These are phyloP conservation scores for Cotesia congregata DNA, from an alignment of 2,888 invertebrate species.

Conservation along the genomic window DNA sequence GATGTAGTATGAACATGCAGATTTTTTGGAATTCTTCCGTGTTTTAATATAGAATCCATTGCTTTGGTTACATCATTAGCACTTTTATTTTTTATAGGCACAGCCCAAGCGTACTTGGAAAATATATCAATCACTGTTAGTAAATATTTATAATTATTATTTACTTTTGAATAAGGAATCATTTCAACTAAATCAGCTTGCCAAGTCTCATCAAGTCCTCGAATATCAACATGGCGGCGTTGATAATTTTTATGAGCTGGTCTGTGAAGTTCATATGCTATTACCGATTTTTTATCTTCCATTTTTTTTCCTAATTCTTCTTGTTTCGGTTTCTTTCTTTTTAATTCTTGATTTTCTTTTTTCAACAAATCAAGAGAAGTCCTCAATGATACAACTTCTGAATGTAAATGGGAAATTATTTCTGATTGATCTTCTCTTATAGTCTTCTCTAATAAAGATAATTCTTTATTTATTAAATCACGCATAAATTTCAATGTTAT, in stretches of 20 bases:
- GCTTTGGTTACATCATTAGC: slow-evolving; percentile 52
- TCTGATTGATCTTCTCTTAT: slow-evolving; percentile 27
- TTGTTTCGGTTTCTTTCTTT: too few relatives aligned
- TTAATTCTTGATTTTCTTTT: too few relatives aligned
- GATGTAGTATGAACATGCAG: slow-evolving; percentile 55
- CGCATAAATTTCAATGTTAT: slow-evolving; percentile 4
- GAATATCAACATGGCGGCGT: too few relatives aligned
- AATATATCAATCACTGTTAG: slow-evolving; percentile 65
- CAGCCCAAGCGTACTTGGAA: slow-evolving; percentile 65
- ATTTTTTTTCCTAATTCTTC: too few relatives aligned
- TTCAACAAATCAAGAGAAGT: too few relatives aligned
- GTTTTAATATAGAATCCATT: neutral
- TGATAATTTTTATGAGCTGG: slow-evolving; percentile 47
- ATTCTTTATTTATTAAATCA: neutral
- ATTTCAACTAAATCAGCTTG: too few relatives aligned
- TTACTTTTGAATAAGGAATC: slow-evolving; percentile 53
- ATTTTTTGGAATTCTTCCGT: too few relatives aligned
- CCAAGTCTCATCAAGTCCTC: too few relatives aligned
- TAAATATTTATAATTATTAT: slow-evolving; percentile 60
- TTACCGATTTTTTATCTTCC: too few relatives aligned
- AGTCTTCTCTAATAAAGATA: neutral
- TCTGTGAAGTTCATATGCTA: slow-evolving; percentile 26
- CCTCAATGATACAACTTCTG: neutral
- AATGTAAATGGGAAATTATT: slow-evolving; percentile 44
- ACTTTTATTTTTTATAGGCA: slow-evolving; percentile 61